Evolutionary conservation across 2,888 invertebrate genomes (phyloP), one percentile per base, ranked within the genome.

Genomic region (Eueremaeus valkanovi): DNA sequence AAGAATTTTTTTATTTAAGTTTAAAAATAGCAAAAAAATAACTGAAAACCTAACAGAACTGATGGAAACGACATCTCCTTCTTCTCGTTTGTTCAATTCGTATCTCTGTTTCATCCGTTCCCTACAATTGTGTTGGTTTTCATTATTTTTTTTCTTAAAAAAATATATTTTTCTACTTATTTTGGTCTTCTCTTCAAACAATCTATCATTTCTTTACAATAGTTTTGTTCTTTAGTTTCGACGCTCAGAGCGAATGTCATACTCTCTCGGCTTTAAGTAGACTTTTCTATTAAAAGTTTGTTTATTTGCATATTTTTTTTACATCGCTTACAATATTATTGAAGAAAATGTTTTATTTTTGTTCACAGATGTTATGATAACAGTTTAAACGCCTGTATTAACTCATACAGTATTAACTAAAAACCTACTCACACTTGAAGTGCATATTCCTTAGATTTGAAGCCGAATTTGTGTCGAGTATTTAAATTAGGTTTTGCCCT

Each of bases 351-450:
- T 36, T 33, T n/a, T n/a, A n/a, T n/a, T n/a, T n/a, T 70, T 70
- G 42, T 21, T 40, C 42, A 66, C 70, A 70, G 70, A 70, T 70
- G 70, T 70, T 70, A 45, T 70, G 45, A 70, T 70, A 66, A n/a
- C 31, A 66, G 21, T 66, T 11, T 1, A 66, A 66, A 21, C 45
- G 16, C 13, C 1, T 45, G 70, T 40, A 29, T 70, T 36, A 66
- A 66, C 63, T 66, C 33, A 66, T 70, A 45, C 31, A n/a, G n/a
- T n/a, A n/a, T 70, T 36, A 70, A 21, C 70, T 33, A 36, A 66
- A 66, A 33, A 24, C 13, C 36, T n/a, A 66, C 16, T 36, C 36
- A 33, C 63, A 66, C 29, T 13, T 29, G 16, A 29, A 31, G 55
- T 27, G 5, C n/a, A 36, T 55, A 8, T 55, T 24, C 27, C 21